Evolutionary conservation across 2,888 invertebrate genomes (phyloP), one percentile per base, ranked within the genome.

Genomic region (Cetonia aurata): DNA sequence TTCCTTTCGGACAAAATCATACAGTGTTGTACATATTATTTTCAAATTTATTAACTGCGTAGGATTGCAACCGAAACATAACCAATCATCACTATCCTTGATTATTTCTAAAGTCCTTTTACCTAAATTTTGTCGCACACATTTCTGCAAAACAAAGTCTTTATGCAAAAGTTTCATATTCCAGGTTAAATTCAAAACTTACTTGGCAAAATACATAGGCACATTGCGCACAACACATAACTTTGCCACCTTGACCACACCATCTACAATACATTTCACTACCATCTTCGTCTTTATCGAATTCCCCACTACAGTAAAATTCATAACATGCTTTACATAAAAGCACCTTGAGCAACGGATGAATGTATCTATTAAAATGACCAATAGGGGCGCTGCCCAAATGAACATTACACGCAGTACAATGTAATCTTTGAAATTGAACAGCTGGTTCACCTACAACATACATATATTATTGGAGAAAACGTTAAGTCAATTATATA

Each of bases 191-290:
- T 15, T 33, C 13, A 52, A 37, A 37, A 80, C 77, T 84, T 84
- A 89, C 89, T 82, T 89, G 91, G 83, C 92, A 92, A 81, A 92
- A 92, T 0, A 92, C 92, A 84, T 88, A 91, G 57, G 90, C 89
- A 74, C 94, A 94, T 73, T 89, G 88, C 1, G 93, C 90, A 79
- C 94, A 94, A 80, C 93, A 94, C 79, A 93, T 91, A 0, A 94
- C 92, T 83, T 84, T 82, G 0, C 85, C 85, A 37, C 88, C 94
- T 82, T 94, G 93, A 0, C 93, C 94, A 79, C 94, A 94, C 94
- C 93, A 94, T 59, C 93, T 88, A 77, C 94, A 94, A 79, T 93
- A 94, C 72, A 94, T 84, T 81, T 94, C 94, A 13, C 93, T 93
- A 25, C 93, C 93, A 85, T 94, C 94, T 81, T 93, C 93, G 60